Percentiles rank a stretch among this genome's conserved stretches.
Conservation (phyloP, 2,888 invertebrate species). For the Eristalis tenax region DNA sequence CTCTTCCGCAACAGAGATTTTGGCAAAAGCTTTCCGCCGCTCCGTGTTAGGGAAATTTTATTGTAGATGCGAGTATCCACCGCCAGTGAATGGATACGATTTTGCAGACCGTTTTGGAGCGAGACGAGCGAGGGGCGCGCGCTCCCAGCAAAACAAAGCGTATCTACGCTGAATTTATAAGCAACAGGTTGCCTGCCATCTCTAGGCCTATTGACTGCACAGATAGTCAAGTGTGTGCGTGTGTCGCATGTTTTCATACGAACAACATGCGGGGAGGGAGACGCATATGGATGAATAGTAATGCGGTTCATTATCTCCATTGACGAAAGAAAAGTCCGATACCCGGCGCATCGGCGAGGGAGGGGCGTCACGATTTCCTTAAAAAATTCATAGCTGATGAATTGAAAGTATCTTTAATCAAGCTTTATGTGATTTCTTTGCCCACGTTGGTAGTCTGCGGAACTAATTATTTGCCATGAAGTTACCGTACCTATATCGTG, state of each 20-base stretch:
- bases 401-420: neutral
- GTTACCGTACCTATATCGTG: neutral
- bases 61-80: conserved; percentile 1
- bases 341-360: neutral
- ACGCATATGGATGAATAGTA: conserved; percentile 54
- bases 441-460: neutral
- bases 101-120: conserved; percentile 53
- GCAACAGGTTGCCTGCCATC: conserved; percentile 62
- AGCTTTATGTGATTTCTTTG: neutral
- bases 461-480: neutral
- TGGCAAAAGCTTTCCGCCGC: conserved; percentile 30
- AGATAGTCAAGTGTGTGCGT: conserved; percentile 1
- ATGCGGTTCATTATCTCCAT: conserved; percentile 22
- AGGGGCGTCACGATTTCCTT: conserved; percentile 5
- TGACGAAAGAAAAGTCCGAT: neutral
- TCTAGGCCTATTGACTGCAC: neutral
- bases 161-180: conserved; percentile 19
- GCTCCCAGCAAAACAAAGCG: neutral
- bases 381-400: conserved; percentile 7
- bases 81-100: neutral
- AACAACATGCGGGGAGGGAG: neutral
- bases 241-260: conserved; percentile 39
- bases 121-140: neutral
- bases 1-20: conserved; percentile 26
- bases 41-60: conserved; percentile 53